A percentile compares a stretch with the other conserved stretches of the same genome.
Evolutionary conservation across 1,140 invertebrate genomes (phyloP).

Genomic region (Rhyzopertha dominica): DNA sequence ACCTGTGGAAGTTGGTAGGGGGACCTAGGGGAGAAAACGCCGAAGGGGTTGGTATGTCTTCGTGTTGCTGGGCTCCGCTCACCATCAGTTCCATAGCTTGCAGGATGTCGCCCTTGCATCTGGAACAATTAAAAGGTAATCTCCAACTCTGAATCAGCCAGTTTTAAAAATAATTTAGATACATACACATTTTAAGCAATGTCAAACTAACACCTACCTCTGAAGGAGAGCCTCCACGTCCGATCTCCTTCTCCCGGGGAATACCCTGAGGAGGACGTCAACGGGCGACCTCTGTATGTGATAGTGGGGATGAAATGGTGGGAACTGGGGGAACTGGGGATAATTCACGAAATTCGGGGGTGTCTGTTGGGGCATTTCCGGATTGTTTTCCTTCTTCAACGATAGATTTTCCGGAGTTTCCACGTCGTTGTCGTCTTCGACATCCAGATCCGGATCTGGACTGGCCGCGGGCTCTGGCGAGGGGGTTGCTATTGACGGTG

Average conservation of each 20-base stretch:
- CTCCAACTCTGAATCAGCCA: not conserved
- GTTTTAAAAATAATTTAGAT: constrained; percentile 8
- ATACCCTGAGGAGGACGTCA: constrained; percentile 73
- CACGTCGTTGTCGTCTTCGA: constrained; percentile 48
- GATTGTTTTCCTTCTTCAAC: constrained; percentile 48
- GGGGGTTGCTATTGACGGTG: constrained; percentile 39
- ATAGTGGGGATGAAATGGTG: constrained; percentile 46
- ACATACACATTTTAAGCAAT: constrained; percentile 4
- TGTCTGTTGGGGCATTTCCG: constrained; percentile 41
- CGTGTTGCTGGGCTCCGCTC: constrained; percentile 56
- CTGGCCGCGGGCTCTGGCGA: constrained; percentile 48
- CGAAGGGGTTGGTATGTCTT: constrained; percentile 50
- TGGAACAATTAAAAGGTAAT: constrained; percentile 17
- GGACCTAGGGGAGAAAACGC: constrained; percentile 69
- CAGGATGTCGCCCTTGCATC: constrained; percentile 73
- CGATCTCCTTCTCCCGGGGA: constrained; percentile 74
- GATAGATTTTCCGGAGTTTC: constrained; percentile 60
- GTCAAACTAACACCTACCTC: constrained; percentile 46
- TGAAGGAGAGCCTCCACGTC: constrained; percentile 79
- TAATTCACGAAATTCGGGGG: constrained; percentile 46
- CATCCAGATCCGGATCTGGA: constrained; percentile 50
- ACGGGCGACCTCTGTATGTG: constrained; percentile 59
- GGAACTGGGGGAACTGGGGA: constrained; percentile 44
- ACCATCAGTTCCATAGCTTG: constrained; percentile 86
- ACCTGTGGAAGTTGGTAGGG: constrained; percentile 54